Percentiles rank a stretch among this genome's conserved stretches.
Conservation (phyloP, 1,140 invertebrate genomes). For the Lethocerus indicus region DNA sequence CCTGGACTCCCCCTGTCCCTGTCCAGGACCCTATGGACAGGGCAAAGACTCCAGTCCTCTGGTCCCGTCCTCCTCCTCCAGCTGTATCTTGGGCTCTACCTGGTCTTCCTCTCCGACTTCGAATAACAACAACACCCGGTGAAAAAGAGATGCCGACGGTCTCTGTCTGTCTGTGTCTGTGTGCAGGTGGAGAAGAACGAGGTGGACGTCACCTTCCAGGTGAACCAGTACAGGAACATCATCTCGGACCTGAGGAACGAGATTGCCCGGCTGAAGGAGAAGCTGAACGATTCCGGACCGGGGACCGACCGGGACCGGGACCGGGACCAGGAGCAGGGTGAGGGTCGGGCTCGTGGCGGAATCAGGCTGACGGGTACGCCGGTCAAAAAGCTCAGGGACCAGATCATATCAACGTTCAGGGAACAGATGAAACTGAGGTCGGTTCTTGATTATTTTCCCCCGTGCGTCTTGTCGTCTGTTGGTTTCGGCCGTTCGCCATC, state of each 20-base stretch:
- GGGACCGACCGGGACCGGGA: conserved; percentile 26
- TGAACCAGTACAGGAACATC: conserved; percentile 63
- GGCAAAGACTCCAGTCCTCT: no score
- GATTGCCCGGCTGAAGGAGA: conserved; percentile 59
- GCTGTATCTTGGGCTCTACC: no score
- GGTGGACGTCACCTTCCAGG: conserved; percentile 63
- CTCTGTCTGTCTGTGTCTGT: background rate
- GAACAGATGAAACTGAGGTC: conserved; percentile 76
- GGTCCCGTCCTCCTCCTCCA: no score
- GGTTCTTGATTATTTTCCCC: background rate
- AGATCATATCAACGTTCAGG: conserved; percentile 72
- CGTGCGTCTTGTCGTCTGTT: background rate
- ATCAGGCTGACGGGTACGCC: conserved; percentile 25
- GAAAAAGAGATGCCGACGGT: no score
- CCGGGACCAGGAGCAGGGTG: conserved; percentile 19
- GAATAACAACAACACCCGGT: no score
- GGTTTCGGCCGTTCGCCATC: no score
- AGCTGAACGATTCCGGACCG: conserved; percentile 54
- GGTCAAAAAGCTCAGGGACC: conserved; percentile 55
- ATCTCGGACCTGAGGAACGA: conserved; percentile 70
- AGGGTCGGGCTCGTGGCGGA: no score
- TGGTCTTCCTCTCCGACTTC: no score
- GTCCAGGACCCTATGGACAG: no score
- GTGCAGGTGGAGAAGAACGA: conserved; percentile 53
- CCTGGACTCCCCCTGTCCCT: no score